phyloP scores from a whole-genome alignment of 2,797 vertebrate genomes.

The Platalea minor region DNA sequence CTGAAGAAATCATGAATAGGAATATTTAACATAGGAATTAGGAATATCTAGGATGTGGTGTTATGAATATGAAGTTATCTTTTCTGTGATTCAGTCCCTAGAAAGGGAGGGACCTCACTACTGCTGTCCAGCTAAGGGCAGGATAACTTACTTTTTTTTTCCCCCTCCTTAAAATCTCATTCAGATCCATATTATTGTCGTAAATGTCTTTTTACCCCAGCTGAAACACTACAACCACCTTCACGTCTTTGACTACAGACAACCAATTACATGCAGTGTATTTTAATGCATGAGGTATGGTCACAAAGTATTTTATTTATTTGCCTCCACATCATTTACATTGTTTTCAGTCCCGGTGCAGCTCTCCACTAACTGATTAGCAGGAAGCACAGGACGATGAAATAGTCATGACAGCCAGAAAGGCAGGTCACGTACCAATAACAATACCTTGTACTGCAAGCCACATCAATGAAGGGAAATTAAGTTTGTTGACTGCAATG shows the following conservation, averaged over 20 bases:
- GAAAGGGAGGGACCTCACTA: neutral
- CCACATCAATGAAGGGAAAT: neutral
- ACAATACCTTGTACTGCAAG: too few species aligned
- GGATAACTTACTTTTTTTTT: neutral
- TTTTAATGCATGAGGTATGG: neutral
- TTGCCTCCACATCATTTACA: neutral
- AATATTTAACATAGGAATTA: neutral
- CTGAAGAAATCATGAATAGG: neutral
- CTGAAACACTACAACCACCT: neutral
- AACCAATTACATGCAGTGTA: fast-evolving
- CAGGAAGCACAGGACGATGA: neutral
- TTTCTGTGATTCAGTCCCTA: neutral
- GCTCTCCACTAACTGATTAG: neutral
- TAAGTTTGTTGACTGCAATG: neutral
- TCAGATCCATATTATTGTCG: neutral
- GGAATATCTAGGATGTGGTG: neutral
- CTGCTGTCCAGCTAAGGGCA: neutral
- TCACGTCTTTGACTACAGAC: neutral
- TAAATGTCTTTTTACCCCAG: neutral
- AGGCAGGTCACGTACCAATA: fast-evolving
- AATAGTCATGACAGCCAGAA: neutral
- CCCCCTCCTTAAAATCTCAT: neutral
- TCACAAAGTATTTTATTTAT: neutral
- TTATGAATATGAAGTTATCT: neutral
- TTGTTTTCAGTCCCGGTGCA: neutral